phyloP scores from a whole-genome alignment of 2,797 vertebrate genomes.

The Coracias cyanogaster region DNA sequence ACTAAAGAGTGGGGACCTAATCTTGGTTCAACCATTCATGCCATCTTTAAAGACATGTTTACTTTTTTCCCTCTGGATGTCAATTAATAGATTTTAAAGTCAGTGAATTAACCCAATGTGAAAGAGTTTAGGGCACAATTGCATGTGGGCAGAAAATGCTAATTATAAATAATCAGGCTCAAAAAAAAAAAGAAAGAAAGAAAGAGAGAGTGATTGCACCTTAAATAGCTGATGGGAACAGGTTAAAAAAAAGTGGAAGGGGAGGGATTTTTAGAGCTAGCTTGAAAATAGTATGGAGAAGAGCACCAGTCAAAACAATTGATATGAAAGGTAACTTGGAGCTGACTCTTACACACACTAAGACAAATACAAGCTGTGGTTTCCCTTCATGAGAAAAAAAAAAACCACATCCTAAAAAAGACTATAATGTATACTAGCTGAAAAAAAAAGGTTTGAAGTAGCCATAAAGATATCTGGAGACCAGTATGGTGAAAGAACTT shows the following conservation, averaged over 20 bases:
- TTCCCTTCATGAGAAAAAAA: neutral
- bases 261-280: neutral
- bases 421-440: neutral
- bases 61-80: conserved; percentile 53
- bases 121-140: conserved; percentile 62
- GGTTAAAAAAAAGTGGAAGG: neutral
- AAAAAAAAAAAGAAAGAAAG: neutral
- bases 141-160: conserved; percentile 21
- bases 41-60: conserved; percentile 60
- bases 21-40: conserved; percentile 61
- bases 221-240: conserved; percentile 28
- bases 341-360: neutral
- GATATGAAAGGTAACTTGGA: neutral
- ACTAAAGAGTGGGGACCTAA: conserved; percentile 61
- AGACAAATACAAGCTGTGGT: neutral
- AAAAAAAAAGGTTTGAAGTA: neutral
- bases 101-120: conserved; percentile 50
- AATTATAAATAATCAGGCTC: conserved; percentile 67
- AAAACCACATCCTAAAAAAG: neutral
- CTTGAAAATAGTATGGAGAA: neutral
- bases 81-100: conserved; percentile 72
- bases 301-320: neutral
- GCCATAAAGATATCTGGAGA: neutral
- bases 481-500: neutral
- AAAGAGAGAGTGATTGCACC: neutral